Conservation (phyloP, 1,140 invertebrate species). For the Danaus melanippus region DNA sequence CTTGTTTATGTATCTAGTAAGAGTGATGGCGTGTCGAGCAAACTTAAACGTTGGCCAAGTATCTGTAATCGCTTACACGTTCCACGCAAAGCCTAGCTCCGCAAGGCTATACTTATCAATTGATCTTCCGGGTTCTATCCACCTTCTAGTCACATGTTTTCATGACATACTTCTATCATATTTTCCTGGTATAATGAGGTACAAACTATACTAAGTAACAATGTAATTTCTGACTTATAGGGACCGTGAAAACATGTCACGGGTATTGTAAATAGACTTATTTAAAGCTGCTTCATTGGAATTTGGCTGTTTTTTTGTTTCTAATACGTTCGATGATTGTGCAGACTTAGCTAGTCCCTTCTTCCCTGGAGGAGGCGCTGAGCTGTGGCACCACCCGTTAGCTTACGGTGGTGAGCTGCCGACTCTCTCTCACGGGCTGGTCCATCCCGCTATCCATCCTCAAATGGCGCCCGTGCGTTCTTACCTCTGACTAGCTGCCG, state of each 20-base stretch:
- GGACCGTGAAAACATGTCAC: conserved; percentile 46
- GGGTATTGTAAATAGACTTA: conserved; percentile 57
- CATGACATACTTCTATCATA: conserved; percentile 29
- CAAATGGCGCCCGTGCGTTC: conserved; percentile 96
- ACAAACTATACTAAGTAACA: no score
- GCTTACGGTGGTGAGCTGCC: conserved; percentile 87
- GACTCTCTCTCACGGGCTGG: conserved; percentile 88
- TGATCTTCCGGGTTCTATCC: conserved; percentile 58
- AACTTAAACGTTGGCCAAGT: conserved; percentile 56
- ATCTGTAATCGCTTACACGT: conserved; percentile 67
- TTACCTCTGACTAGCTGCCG: conserved; percentile 97
- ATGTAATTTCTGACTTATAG: conserved; percentile 1
- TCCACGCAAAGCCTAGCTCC: conserved; percentile 67
- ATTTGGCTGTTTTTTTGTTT: neutral
- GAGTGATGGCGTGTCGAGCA: conserved; percentile 42
- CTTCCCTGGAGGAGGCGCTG: conserved; percentile 87
- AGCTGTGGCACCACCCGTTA: conserved; percentile 94
- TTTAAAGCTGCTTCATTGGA: neutral
- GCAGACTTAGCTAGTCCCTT: conserved; percentile 94
- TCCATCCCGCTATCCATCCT: conserved; percentile 96
- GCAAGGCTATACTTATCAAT: conserved; percentile 56
- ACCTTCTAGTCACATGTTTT: conserved; percentile 52
- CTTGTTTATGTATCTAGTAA: conserved; percentile 16
- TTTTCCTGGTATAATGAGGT: no score
- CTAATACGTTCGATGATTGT: conserved; percentile 13